Conservation (phyloP, 2,888 invertebrate species). For the Leptarthrus brevirostris region DNA sequence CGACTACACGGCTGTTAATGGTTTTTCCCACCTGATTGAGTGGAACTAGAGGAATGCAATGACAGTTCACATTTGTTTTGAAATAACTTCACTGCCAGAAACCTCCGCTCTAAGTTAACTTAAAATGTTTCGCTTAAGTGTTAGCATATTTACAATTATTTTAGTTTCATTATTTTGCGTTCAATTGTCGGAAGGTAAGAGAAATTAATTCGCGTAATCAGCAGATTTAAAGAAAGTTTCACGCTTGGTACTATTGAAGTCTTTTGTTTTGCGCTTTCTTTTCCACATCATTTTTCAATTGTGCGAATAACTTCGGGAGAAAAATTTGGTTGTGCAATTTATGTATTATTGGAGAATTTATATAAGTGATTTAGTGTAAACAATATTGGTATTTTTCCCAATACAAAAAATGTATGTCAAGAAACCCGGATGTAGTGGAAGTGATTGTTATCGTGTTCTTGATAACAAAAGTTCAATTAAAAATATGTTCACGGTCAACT, state of each 20-base stretch:
- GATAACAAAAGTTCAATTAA: too few species aligned
- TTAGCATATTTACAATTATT: neutral
- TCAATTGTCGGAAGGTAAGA: conserved; percentile 39
- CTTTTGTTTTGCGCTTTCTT: conserved; percentile 16
- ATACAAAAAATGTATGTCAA: too few species aligned
- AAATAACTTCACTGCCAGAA: conserved; percentile 3
- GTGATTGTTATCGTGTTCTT: too few species aligned
- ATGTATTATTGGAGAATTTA: too few species aligned
- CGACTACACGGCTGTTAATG: too few species aligned
- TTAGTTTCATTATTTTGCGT: conserved; percentile 11
- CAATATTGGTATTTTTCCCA: neutral
- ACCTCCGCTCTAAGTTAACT: neutral
- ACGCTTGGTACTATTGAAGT: conserved; percentile 16
- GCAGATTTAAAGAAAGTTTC: conserved; percentile 3
- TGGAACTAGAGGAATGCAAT: conserved; percentile 8
- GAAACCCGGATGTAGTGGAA: too few species aligned
- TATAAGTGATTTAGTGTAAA: too few species aligned
- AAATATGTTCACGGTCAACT: too few species aligned
- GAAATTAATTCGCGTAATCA: neutral
- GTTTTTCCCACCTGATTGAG: too few species aligned
- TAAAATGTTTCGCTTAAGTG: conserved; percentile 17
- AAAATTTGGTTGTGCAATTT: too few species aligned
- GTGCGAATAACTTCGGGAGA: too few species aligned
- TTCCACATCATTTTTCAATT: too few species aligned
- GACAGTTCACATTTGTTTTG: conserved; percentile 35